Percentiles rank a stretch among this genome's conserved stretches.
Conservation (phyloP, 2,797 vertebrate species). For the Brachyrhaphis roseni region DNA sequence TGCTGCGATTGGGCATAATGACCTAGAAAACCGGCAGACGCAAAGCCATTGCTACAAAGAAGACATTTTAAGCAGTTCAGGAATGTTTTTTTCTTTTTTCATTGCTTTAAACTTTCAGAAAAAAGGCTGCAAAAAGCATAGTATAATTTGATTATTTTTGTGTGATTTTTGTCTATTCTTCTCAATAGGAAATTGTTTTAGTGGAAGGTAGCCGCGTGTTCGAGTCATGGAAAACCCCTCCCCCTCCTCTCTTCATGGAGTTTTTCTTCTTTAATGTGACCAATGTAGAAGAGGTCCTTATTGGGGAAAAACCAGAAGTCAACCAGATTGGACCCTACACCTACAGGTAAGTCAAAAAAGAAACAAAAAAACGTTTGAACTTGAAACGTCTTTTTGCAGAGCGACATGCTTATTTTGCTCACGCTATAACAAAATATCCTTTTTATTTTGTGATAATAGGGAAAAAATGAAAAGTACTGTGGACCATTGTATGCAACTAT, state of each 20-base stretch:
- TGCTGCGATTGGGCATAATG: not conserved
- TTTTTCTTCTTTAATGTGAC: constrained; percentile 84
- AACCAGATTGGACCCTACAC: constrained; percentile 81
- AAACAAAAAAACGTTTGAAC: not conserved
- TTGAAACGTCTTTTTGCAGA: not conserved
- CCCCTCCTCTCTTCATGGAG: constrained; percentile 83
- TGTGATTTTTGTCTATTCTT: constrained; percentile 17
- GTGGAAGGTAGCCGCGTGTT: constrained; percentile 82
- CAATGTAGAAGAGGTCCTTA: constrained; percentile 66
- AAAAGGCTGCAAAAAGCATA: not conserved
- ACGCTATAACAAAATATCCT: not conserved
- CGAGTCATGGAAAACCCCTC: constrained; percentile 81
- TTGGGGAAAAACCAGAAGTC: constrained; percentile 72
- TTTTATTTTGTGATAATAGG: not conserved
- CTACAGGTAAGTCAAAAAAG: constrained; percentile 72
- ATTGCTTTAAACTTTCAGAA: not conserved
- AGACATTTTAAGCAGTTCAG: not conserved
- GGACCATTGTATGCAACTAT: not conserved
- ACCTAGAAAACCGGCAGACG: not conserved
- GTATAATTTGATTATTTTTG: not conserved
- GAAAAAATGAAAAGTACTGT: not conserved
- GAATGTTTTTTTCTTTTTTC: not conserved
- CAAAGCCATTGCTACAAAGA: not conserved
- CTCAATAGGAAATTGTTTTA: constrained; percentile 80
- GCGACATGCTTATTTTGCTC: not conserved